Evolutionary conservation across 2,888 invertebrate genomes (phyloP).

Genomic region (Ptychoptera contaminata): DNA sequence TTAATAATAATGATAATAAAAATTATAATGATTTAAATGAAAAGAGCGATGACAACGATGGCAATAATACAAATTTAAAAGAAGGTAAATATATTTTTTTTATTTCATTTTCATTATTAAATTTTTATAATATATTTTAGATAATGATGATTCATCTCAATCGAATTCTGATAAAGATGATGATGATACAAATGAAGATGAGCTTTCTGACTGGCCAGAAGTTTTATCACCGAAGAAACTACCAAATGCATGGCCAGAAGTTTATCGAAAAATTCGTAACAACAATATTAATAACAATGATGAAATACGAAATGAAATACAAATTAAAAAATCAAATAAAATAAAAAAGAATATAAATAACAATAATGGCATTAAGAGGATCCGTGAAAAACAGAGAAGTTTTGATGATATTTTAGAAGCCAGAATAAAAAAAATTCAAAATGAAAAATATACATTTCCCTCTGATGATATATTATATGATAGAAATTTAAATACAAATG

Average conservation of each 20-base stretch:
- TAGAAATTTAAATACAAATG: neutral
- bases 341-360: no score
- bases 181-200: neutral
- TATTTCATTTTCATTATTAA: neutral
- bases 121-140: neutral
- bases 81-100: neutral
- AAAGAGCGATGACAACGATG: neutral
- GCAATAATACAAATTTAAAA: neutral
- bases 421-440: neutral
- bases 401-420: neutral
- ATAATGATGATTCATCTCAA: neutral
- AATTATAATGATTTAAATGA: neutral
- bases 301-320: no score
- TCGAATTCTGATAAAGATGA: neutral
- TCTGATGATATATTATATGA: neutral
- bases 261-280: neutral
- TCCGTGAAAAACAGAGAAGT: neutral
- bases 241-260: neutral
- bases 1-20: neutral
- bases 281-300: no score
- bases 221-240: neutral
- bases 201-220: neutral
- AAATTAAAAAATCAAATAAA: no score
- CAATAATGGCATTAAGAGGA: neutral
- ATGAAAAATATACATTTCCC: neutral